phyloP scores from a whole-genome alignment of 2,888 invertebrate genomes.

The Dromius quadrimaculatus region DNA sequence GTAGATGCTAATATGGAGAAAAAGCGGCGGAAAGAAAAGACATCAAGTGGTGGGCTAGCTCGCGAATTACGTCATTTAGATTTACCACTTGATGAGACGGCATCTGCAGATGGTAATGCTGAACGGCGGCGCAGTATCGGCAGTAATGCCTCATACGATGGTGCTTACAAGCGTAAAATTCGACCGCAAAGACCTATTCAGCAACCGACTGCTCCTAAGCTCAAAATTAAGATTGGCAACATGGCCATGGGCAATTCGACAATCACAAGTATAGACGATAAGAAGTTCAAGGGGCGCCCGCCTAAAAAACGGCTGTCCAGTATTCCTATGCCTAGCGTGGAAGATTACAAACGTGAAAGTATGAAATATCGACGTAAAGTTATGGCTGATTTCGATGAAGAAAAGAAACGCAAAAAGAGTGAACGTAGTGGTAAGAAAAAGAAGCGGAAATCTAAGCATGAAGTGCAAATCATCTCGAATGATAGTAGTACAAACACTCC shows the following conservation, averaged over 20 bases:
- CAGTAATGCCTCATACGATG: slow-evolving; percentile 59
- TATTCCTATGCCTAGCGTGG: slow-evolving; percentile 78
- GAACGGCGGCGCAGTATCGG: slow-evolving; percentile 69
- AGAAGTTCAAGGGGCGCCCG: slow-evolving; percentile 73
- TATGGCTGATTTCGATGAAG: slow-evolving; percentile 85
- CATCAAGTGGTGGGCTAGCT: slow-evolving; percentile 69
- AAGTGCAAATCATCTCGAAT: slow-evolving; percentile 71
- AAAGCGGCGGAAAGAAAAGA: slow-evolving; percentile 73
- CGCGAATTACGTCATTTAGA: slow-evolving; percentile 77
- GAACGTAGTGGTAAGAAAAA: slow-evolving; percentile 71
- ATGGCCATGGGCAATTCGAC: slow-evolving; percentile 66
- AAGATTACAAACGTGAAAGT: slow-evolving; percentile 85
- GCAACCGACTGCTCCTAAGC: slow-evolving; percentile 72
- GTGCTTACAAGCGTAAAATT: slow-evolving; percentile 63
- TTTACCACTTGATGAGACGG: slow-evolving; percentile 71
- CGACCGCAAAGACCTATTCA: slow-evolving; percentile 63
- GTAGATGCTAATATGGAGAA: slow-evolving; percentile 77
- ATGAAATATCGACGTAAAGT: slow-evolving; percentile 89
- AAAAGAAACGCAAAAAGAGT: slow-evolving; percentile 72
- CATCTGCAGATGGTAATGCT: slow-evolving; percentile 60
- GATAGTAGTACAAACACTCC: slow-evolving; percentile 71
- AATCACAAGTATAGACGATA: slow-evolving; percentile 65
- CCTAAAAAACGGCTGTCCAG: slow-evolving; percentile 79
- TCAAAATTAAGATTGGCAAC: slow-evolving; percentile 80
- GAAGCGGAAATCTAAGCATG: slow-evolving; percentile 69